Base-by-base conservation (phyloP, 2,113 vertebrate species). In the Smithornis capensis region DNA sequence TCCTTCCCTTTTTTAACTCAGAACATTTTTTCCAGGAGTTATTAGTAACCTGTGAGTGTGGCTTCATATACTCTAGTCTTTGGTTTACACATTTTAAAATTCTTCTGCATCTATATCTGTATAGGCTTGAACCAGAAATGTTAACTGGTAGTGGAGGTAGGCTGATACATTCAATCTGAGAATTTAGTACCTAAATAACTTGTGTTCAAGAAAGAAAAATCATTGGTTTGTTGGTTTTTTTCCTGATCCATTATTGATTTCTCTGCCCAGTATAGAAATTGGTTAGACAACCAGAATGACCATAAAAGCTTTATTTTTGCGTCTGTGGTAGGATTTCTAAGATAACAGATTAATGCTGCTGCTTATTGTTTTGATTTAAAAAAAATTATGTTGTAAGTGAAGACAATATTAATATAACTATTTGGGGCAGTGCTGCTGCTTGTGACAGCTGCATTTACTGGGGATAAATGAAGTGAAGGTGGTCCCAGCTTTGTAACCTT, bases 251-350 rank as follows among this genome's bases (percentile, higher is more conserved):
- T 73, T 83, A 45, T 10, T 92, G 35, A 50, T 90, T 94, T 90
- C n/a, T 80, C 38, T 74, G 12, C 8, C 28, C n/a, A 38, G 8
- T 0, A 0, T 38, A 83, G 45, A 79, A 73, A 25, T 74, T 49
- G 25, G 6, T 55, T 80, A 38, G 65, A 55, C 37, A 42, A 60
- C 12, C 47, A 73, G 22, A 28, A 45, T 76, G 19, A 27, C 12
- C 55, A 24, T 3, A 62, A 25, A 65, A 53, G 18, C 18, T 76
- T 73, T 90, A 44, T 0, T 37, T 87, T 79, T 76, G 23, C 49
- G 42, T 44, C 15, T 4, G 1, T 40, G 9, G 10, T 76, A 38
- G 35, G 28, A 49, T 83, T 71, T 92, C 57, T 87, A 53, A 70
- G 10, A 10, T 47, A 59, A 65, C 8, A 35, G 23, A 19, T 78